Evolutionary conservation across 2,113 vertebrate species (phyloP).

Genomic region (Microtus montanus): DNA sequence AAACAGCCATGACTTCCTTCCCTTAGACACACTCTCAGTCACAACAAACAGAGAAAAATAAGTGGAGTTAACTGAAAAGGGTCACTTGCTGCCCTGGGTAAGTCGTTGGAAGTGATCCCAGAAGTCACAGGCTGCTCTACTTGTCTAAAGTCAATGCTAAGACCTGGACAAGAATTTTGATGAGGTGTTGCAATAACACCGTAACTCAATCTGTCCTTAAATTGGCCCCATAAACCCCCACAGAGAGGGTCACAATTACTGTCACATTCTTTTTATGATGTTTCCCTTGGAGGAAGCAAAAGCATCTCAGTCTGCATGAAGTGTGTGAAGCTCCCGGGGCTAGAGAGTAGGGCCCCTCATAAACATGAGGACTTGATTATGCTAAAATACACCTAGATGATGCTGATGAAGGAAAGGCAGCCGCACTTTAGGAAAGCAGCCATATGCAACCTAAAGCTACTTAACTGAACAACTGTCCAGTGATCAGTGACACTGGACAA

Average conservation of each 20-base stretch:
- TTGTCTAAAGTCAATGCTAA: slow-evolving; percentile 71
- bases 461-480: not conserved
- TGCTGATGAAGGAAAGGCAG: not conserved
- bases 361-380: slow-evolving; percentile 51
- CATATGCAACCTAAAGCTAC: not conserved
- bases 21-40: accelerated
- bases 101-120: slow-evolving; percentile 61
- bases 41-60: not conserved
- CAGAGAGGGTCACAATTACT: slow-evolving; percentile 63
- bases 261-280: slow-evolving; percentile 74
- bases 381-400: not conserved
- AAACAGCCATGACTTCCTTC: not conserved
- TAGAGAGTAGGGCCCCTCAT: not conserved
- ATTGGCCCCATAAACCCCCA: slow-evolving; percentile 65
- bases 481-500: not conserved
- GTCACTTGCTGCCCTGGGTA: slow-evolving; percentile 52
- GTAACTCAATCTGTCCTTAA: slow-evolving; percentile 66
- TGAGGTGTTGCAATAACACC: slow-evolving; percentile 73
- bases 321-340: not conserved
- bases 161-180: slow-evolving; percentile 76
- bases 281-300: slow-evolving; percentile 64
- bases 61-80: slow-evolving; percentile 63
- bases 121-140: slow-evolving; percentile 51
- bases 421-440: not conserved
- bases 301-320: slow-evolving; percentile 64